Evolutionary conservation across 1,140 invertebrate genomes (phyloP).

Genomic region (Anadara kagoshimensis): DNA sequence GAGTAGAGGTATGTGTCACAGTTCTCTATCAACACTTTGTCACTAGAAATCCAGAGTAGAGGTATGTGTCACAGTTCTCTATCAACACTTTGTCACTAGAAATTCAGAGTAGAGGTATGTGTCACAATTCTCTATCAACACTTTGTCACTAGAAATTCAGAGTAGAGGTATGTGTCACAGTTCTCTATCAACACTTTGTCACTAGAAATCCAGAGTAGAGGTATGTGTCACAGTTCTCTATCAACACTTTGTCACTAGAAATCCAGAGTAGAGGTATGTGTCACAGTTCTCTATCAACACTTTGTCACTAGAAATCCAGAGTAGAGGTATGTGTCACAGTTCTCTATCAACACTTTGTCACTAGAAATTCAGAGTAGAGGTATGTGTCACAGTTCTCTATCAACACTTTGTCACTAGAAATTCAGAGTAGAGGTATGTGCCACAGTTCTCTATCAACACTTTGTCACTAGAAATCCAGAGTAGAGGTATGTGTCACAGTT

Average conservation of each 20-base stretch:
- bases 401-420: conserved; percentile 90
- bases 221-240: conserved; percentile 88
- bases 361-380: conserved; percentile 81
- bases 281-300: conserved; percentile 92
- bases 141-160: conserved; percentile 86
- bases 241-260: conserved; percentile 91
- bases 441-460: conserved; percentile 92
- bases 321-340: conserved; percentile 83
- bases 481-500: conserved; percentile 85
- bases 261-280: conserved; percentile 78
- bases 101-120: conserved; percentile 78
- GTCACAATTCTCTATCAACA: conserved; percentile 90
- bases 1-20: conserved; percentile 81
- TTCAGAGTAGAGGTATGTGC: conserved; percentile 77
- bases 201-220: conserved; percentile 81
- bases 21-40: conserved; percentile 91
- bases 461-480: conserved; percentile 85
- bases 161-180: conserved; percentile 82
- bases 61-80: conserved; percentile 87
- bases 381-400: conserved; percentile 90
- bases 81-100: conserved; percentile 92
- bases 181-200: conserved; percentile 92
- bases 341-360: conserved; percentile 90
- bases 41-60: conserved; percentile 82
- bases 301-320: conserved; percentile 85